Evolutionary conservation across 2,797 vertebrate species (phyloP), one percentile per base, ranked within the genome.

Genomic region (Macrochelys suwanniensis): DNA sequence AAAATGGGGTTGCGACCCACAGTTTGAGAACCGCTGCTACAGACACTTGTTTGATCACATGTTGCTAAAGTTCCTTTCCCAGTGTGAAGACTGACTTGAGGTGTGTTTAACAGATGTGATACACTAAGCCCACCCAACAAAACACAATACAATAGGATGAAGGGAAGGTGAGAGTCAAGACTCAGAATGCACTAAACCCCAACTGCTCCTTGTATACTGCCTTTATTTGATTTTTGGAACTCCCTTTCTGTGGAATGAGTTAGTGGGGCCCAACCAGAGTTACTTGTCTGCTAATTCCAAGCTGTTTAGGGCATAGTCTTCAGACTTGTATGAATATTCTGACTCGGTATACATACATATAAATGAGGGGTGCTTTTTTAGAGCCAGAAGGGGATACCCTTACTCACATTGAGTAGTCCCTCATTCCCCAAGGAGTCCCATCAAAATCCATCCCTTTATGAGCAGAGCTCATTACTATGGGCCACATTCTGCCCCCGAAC

Each of bases 41-140:
- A 54, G 23, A 54, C 23, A 25, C 26, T 11, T 5, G 6, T 80
- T 37, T 45, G 54, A 47, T 45, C 25, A 15, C 6, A 15, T 45
- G 37, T 76, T 5, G 4, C 42, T 76, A 76, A 76, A 12, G 37
- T 45, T 76, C 42, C 61, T 16, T 37, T 8, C 31, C 4, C 76
- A 12, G 84, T 17, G n/a, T 88, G 79, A 74, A 28, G 57, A 82
- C 15, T 79, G 74, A 8, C n/a, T 50, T 91, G 42, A 51, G 17
- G 23, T 0, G 4, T 1, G 17, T n/a, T 42, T 80, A 85, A 79
- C 59, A 47, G 82, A 2, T 0, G 3, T 26, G 25, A 42, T 1
- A 33, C 2, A 19, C 15, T 19, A 47, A 79, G 7, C 8, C 71
- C 49, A 76, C 57, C 65, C 21, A 68, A 21, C 2, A 4, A 88